Evolutionary conservation across 2,888 invertebrate species (phyloP).

Genomic region (Drosophila demipolita): DNA sequence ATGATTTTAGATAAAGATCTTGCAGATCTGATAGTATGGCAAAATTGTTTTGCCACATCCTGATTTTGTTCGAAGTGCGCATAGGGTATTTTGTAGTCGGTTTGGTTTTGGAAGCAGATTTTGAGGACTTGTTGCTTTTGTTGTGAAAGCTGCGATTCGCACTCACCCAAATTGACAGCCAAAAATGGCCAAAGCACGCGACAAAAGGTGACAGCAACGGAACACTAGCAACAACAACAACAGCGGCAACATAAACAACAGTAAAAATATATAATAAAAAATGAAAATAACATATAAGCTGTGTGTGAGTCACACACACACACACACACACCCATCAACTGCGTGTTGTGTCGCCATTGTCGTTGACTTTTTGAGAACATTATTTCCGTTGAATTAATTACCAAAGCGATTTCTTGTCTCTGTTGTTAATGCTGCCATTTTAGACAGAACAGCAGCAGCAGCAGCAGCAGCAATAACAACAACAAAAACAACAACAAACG

Average conservation of each 20-base stretch:
- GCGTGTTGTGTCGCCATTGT: conserved; percentile 23
- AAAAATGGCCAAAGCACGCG: conserved; percentile 65
- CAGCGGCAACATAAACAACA: conserved; percentile 11
- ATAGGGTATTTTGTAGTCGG: conserved; percentile 9
- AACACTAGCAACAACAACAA: conserved; percentile 23
- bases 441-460: conserved; percentile 25
- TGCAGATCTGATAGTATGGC: not conserved
- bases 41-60: not conserved
- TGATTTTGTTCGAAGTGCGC: not conserved
- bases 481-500: conserved; percentile 27
- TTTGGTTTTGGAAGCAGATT: not conserved
- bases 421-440: conserved; percentile 21
- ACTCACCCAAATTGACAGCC: conserved; percentile 49
- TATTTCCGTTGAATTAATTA: conserved; percentile 74
- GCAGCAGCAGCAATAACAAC: conserved; percentile 29
- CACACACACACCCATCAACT: conserved; percentile 32
- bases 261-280: not conserved
- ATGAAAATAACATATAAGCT: not conserved
- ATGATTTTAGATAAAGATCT: not conserved
- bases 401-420: conserved; percentile 31
- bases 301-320: conserved; percentile 39
- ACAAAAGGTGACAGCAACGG: conserved; percentile 61
- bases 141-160: conserved; percentile 43
- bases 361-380: conserved; percentile 39
- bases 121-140: not conserved